Percentiles rank a stretch among this genome's conserved stretches.
These are phyloP conservation scores for Sebastes itinus DNA, from an alignment of 2,797 vertebrate species.

Conservation along the genomic window DNA sequence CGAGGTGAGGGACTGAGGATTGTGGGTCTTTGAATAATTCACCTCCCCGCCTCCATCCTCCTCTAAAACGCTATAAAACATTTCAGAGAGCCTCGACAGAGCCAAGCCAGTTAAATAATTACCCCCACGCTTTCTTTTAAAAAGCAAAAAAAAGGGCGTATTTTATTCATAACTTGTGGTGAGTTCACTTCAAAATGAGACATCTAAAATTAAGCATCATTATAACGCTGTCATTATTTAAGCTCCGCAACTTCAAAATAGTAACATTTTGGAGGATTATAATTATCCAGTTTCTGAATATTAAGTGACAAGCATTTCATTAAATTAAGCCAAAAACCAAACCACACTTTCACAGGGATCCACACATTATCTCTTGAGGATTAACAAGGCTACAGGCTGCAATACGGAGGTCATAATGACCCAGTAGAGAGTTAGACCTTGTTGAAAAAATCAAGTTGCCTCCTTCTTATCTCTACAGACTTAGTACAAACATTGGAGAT, in stretches of 20 bases:
- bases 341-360: not conserved
- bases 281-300: not conserved
- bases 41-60: not conserved
- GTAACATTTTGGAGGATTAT: not conserved
- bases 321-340: not conserved
- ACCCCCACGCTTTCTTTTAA: not conserved
- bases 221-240: not conserved
- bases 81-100: not conserved
- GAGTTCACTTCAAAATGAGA: not conserved
- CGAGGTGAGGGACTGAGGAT: not conserved
- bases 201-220: not conserved
- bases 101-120: not conserved
- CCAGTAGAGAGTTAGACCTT: not conserved
- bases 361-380: slow-evolving; percentile 19
- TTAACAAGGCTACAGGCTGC: slow-evolving; percentile 25
- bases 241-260: not conserved
- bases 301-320: not conserved
- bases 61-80: not conserved
- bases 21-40: slow-evolving; percentile 31
- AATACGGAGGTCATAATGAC: slow-evolving; percentile 48
- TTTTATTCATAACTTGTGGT: not conserved
- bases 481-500: slow-evolving; percentile 52
- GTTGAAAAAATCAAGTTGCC: slow-evolving; percentile 27
- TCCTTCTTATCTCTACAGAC: slow-evolving; percentile 58
- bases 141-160: not conserved